Evolutionary conservation across 2,888 invertebrate genomes (phyloP).

Genomic region (Eristalis tenax): DNA sequence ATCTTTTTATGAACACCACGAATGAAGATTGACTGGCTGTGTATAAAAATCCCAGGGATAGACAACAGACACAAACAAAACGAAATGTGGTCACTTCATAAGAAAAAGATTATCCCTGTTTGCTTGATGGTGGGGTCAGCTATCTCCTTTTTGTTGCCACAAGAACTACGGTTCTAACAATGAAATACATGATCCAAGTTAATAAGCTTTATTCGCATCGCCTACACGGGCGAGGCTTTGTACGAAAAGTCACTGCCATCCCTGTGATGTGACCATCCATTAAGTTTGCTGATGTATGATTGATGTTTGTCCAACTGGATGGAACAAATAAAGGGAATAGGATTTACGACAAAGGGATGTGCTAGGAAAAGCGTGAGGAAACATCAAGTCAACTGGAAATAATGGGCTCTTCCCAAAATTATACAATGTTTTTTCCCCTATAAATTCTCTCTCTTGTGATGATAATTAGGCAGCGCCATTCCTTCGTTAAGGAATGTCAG

Average conservation of each 20-base stretch:
- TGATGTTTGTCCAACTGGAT: conserved; percentile 46
- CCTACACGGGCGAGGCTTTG: neutral
- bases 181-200: conserved; percentile 25
- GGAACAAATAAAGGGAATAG: conserved; percentile 16
- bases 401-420: conserved; percentile 1
- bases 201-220: conserved; percentile 20
- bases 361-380: neutral
- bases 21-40: conserved; percentile 55
- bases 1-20: conserved; percentile 20
- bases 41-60: conserved; percentile 38
- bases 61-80: conserved; percentile 1
- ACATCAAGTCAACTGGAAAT: conserved; percentile 20
- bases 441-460: too few relatives aligned
- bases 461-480: too few relatives aligned
- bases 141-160: conserved; percentile 4
- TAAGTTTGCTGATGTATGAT: conserved; percentile 30
- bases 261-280: conserved; percentile 34
- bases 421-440: neutral
- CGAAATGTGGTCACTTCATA: conserved; percentile 34
- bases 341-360: conserved; percentile 13
- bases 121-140: neutral
- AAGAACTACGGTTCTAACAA: conserved; percentile 26
- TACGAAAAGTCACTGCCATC: conserved; percentile 14
- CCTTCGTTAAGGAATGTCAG: too few relatives aligned
- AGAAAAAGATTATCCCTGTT: conserved; percentile 13